Evolutionary conservation across 2,797 vertebrate genomes (phyloP), one percentile per base, ranked within the genome.

Genomic region (Brotula barbata): DNA sequence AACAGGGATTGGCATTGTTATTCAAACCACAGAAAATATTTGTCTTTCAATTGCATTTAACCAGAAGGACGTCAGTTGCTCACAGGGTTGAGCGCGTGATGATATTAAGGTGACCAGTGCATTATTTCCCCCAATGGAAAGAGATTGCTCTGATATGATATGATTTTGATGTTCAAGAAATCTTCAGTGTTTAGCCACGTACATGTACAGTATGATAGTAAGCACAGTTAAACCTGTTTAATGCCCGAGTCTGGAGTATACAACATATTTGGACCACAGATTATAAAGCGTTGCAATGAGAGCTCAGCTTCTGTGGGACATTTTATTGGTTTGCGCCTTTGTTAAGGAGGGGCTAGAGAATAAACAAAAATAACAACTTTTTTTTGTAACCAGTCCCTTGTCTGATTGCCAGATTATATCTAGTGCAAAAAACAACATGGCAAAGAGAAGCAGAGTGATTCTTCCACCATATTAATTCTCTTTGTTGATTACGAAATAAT

Each of bases 1-100:
- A 85, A 87, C 88, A 87, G 83, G 73, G 68, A 71, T 80, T 67
- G 59, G 48, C 49, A 85, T 86, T 89, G 85, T 87, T 84, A 75
- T 63, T 76, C 58, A 76, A 71, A 78, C 79, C 73, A 71, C 81
- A 78, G 61, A 76, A 81, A 75, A 68, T 49, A 39, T 71, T 66
- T 57, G 62, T 80, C 78, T 56, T 58, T 53, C 41, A 61, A 49
- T 64, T n/a, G 5, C 48, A 55, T 73, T 72, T 47, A 41, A 69
- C 63, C 43, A 65, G 56, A 73, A 71, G 53, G 68, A 81, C 48
- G 61, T 67, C 71, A 73, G 36, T 64, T 46, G 74, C 80, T 74
- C 70, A 22, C 61, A 80, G 85, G 83, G 56, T 22, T 40, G 65
- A 87, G 85, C 82, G 33, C 67, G 10, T 89, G 85, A 86, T 85